These are phyloP conservation scores for Drosophila parvula DNA, from an alignment of 1,140 invertebrate genomes.

Conservation along the genomic window DNA sequence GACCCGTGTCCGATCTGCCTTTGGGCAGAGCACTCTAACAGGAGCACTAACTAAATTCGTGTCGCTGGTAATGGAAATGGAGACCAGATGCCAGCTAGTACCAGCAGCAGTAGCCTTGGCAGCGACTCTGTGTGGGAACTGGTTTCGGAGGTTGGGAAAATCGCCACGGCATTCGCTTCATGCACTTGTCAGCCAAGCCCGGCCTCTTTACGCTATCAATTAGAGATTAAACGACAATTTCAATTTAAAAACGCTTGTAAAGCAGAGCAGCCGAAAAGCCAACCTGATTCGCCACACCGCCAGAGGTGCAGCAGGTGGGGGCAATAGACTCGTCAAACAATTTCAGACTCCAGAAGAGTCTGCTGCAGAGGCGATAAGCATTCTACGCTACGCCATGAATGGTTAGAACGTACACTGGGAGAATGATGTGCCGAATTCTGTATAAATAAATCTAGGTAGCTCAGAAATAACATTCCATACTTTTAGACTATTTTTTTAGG, in stretches of 20 bases:
- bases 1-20: conserved; percentile 17
- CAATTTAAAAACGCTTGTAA: conserved; percentile 62
- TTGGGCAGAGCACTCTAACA: conserved; percentile 37
- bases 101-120: conserved; percentile 26
- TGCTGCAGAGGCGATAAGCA: conserved; percentile 1
- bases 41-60: conserved; percentile 43
- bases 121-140: conserved; percentile 58
- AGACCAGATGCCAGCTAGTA: conserved; percentile 3
- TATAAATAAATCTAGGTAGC: too few relatives aligned
- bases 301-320: conserved; percentile 10
- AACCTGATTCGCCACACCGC: conserved; percentile 20
- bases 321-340: conserved; percentile 36
- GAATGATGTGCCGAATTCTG: neutral
- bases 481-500: too few relatives aligned
- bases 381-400: neutral
- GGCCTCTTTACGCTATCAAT: conserved; percentile 59
- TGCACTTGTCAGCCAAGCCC: conserved; percentile 49
- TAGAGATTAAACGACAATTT: conserved; percentile 79
- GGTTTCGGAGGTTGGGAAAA: conserved; percentile 62
- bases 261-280: conserved; percentile 42
- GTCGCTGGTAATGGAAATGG: conserved; percentile 45
- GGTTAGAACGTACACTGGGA: conserved; percentile 8
- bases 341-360: conserved; percentile 6
- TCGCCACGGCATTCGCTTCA: conserved; percentile 43
- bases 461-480: too few relatives aligned